These are phyloP conservation scores for Ophiodon elongatus DNA, from an alignment of 2,113 vertebrate species.

Conservation along the genomic window DNA sequence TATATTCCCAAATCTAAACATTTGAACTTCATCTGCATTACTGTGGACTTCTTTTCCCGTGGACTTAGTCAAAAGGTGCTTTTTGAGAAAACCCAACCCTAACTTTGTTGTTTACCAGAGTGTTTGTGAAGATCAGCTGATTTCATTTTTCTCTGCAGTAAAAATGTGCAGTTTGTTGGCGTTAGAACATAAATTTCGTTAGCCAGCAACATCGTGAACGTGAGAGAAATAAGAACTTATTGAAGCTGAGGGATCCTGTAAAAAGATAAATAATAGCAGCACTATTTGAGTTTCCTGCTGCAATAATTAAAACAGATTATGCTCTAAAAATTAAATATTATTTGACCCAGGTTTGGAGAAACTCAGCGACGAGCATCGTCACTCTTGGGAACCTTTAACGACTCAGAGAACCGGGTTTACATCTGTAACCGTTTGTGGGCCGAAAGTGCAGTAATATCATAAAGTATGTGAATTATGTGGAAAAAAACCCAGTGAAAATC, in stretches of 20 bases:
- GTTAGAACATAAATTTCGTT: conserved; percentile 64
- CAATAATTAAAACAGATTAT: background rate
- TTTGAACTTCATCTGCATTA: conserved; percentile 29
- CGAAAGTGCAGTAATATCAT: conserved; percentile 73
- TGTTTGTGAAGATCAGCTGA: conserved; percentile 63
- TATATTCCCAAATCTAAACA: background rate
- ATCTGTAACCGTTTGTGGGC: conserved; percentile 48
- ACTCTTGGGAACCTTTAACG: conserved; percentile 47
- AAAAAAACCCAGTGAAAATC: conserved; percentile 53
- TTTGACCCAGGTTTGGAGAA: conserved; percentile 19
- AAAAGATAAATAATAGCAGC: background rate
- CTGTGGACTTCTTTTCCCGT: background rate
- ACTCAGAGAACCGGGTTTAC: conserved; percentile 57
- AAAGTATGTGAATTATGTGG: conserved; percentile 68
- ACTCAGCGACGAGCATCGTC: too few species aligned
- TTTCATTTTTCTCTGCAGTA: conserved; percentile 65
- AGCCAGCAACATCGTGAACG: conserved; percentile 50
- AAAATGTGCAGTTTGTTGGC: conserved; percentile 67
- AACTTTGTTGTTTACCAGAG: conserved; percentile 48
- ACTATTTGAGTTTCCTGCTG: background rate
- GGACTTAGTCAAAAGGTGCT: conserved; percentile 54
- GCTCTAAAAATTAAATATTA: conserved; percentile 10
- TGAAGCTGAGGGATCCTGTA: background rate
- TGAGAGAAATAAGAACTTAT: conserved; percentile 18
- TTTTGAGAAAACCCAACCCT: conserved; percentile 33